These are phyloP conservation scores for Cepphus grylle DNA, from an alignment of 2,113 vertebrate species.

Conservation along the genomic window DNA sequence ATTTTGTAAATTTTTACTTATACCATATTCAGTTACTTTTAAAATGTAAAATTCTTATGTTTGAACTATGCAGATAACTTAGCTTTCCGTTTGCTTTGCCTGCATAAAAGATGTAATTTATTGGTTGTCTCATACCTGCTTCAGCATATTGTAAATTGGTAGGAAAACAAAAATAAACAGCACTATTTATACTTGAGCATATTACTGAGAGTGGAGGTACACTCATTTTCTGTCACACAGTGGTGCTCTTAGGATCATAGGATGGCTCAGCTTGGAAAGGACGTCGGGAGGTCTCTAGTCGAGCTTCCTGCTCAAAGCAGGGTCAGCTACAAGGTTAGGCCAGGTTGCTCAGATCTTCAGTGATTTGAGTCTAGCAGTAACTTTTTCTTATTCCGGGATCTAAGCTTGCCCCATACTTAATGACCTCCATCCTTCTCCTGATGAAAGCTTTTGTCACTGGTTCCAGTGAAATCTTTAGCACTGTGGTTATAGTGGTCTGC, in stretches of 20 bases:
- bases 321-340: background rate
- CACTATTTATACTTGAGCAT: background rate
- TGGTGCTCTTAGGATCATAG: background rate
- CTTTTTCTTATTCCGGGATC: background rate
- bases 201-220: background rate
- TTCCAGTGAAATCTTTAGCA: background rate
- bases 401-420: background rate
- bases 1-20: background rate
- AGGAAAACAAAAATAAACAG: background rate
- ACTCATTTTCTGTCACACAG: background rate
- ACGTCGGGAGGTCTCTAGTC: background rate
- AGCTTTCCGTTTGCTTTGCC: background rate
- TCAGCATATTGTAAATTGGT: background rate
- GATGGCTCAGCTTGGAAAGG: background rate
- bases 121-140: background rate
- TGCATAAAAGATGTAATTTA: background rate
- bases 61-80: background rate
- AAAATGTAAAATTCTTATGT: background rate
- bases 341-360: background rate
- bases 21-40: background rate
- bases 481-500: background rate
- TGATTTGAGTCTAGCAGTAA: background rate
- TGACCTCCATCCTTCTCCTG: background rate
- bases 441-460: background rate
- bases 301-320: background rate